Conservation (phyloP, 2,113 vertebrate species). For the Ciconia maguari region DNA sequence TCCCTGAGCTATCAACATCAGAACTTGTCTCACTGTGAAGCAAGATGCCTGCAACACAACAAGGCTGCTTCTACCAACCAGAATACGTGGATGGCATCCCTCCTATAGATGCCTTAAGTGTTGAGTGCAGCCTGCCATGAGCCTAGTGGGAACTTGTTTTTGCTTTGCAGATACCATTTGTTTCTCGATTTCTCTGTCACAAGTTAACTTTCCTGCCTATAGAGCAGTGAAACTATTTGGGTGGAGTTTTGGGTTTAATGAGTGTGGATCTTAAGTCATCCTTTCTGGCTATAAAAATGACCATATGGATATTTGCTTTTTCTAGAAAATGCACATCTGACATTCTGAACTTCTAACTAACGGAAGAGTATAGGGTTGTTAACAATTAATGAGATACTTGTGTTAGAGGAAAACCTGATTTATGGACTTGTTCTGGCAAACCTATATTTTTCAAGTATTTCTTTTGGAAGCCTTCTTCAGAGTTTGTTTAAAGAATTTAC, state of each 20-base stretch:
- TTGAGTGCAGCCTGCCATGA: not conserved
- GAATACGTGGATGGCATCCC: not conserved
- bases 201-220: not conserved
- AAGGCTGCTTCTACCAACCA: not conserved
- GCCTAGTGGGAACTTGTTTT: not conserved
- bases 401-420: not conserved
- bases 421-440: not conserved
- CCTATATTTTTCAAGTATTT: not conserved
- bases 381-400: not conserved
- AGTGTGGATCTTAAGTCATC: not conserved
- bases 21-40: not conserved
- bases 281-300: not conserved
- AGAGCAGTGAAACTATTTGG: not conserved
- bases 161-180: not conserved
- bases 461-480: not conserved
- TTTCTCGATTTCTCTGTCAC: not conserved
- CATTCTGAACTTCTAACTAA: not conserved
- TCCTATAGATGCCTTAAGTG: fast-evolving
- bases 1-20: not conserved
- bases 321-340: not conserved
- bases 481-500: not conserved
- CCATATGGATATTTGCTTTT: not conserved
- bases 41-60: not conserved
- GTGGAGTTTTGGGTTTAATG: not conserved
- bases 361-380: not conserved